phyloP scores from a whole-genome alignment of 2,888 invertebrate genomes.

The Andrena trimmerana region DNA sequence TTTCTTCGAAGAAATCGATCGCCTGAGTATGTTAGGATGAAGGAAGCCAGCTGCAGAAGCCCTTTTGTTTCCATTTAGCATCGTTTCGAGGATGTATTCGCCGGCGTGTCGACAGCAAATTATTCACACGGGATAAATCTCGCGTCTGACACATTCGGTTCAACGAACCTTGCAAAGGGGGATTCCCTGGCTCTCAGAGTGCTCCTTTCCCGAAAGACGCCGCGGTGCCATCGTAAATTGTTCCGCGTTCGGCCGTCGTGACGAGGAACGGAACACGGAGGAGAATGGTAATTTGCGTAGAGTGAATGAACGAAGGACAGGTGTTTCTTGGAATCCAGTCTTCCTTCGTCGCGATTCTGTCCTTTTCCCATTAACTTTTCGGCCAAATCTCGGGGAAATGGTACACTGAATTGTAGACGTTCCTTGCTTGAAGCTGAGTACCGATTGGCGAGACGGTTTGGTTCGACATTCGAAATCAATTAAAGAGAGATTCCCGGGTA shows the following conservation, averaged over 20 bases:
- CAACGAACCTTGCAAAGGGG: conserved; percentile 62
- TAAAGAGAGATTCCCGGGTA: too few species aligned
- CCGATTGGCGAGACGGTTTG: too few species aligned
- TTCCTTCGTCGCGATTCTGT: conserved; percentile 31
- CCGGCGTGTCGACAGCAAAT: conserved; percentile 35
- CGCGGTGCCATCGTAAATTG: conserved; percentile 56
- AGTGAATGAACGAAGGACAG: conserved; percentile 62
- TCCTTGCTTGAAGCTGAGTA: too few species aligned
- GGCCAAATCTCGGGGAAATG: conserved; percentile 14
- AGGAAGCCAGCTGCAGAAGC: background rate
- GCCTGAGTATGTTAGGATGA: background rate
- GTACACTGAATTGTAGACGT: too few species aligned
- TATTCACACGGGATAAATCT: conserved; percentile 60
- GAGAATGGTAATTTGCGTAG: conserved; percentile 57
- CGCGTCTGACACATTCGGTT: conserved; percentile 57
- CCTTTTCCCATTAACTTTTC: conserved; percentile 22
- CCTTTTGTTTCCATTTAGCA: background rate
- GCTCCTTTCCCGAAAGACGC: conserved; percentile 55
- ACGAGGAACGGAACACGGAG: conserved; percentile 55
- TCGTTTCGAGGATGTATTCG: conserved; percentile 11
- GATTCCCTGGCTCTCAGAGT: conserved; percentile 56
- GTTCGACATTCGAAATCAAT: too few species aligned
- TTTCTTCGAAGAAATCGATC: background rate
- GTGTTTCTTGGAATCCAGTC: conserved; percentile 49
- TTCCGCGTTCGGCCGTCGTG: conserved; percentile 46